Conservation (phyloP, 2,888 invertebrate genomes). For the Cynaeus angustus region DNA sequence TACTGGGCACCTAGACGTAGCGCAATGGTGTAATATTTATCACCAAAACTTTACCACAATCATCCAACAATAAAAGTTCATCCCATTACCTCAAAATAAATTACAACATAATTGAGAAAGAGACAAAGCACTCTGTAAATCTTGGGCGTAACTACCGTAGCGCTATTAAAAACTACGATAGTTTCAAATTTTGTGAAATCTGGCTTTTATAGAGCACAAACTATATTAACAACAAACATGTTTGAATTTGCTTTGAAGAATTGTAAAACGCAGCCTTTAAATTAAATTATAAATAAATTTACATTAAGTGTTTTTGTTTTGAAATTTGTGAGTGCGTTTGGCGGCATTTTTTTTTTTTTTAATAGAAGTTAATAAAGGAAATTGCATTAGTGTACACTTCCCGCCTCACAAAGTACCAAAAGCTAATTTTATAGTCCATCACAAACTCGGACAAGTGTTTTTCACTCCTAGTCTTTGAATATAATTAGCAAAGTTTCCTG, state of each 20-base stretch:
- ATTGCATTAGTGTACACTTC: constrained; percentile 21
- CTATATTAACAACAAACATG: too few species aligned
- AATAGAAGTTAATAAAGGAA: constrained; percentile 19
- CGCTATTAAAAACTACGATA: not conserved
- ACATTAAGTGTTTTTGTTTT: not conserved
- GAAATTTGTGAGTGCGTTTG: not conserved
- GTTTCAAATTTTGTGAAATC: not conserved
- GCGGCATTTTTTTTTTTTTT: constrained; percentile 4
- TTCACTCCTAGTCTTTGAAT: constrained; percentile 11
- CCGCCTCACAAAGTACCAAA: constrained; percentile 9
- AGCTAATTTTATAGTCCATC: constrained; percentile 19
- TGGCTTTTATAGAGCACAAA: too few species aligned
- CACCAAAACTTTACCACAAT: constrained; percentile 18
- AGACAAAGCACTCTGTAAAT: constrained; percentile 1
- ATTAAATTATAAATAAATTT: too few species aligned
- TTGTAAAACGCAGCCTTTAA: too few species aligned
- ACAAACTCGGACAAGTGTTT: constrained; percentile 13
- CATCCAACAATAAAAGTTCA: constrained; percentile 18
- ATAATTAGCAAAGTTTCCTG: constrained; percentile 26
- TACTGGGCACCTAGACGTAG: constrained; percentile 11
- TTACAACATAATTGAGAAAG: constrained; percentile 1
- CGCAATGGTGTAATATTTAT: constrained; percentile 6
- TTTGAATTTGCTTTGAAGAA: too few species aligned
- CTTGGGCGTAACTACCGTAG: not conserved
- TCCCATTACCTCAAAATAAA: constrained; percentile 5